Conservation (phyloP, 2,797 vertebrate genomes). For the Tapera naevia region DNA sequence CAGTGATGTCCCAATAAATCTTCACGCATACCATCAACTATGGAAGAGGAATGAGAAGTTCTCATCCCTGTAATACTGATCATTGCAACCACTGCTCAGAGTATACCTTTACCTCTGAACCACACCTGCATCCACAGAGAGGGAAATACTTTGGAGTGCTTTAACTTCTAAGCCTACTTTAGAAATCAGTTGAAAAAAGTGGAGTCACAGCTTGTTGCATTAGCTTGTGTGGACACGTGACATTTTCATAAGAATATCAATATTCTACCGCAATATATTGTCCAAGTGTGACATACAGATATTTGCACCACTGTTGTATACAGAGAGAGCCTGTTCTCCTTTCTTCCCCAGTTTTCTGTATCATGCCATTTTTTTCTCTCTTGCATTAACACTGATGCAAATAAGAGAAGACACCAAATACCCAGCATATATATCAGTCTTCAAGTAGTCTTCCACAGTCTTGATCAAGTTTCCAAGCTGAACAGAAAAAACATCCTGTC, state of each 20-base stretch:
- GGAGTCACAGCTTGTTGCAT: neutral
- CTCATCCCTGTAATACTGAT: neutral
- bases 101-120: neutral
- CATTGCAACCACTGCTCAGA: neutral
- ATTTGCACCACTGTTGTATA: neutral
- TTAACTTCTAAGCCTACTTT: neutral
- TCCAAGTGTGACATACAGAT: neutral
- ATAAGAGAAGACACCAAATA: neutral
- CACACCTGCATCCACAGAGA: neutral
- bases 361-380: neutral
- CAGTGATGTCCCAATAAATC: neutral
- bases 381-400: neutral
- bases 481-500: constrained; percentile 13
- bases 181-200: neutral
- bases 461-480: neutral
- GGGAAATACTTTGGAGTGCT: neutral
- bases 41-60: neutral
- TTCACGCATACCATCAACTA: neutral
- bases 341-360: neutral
- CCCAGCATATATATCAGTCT: neutral
- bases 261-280: neutral
- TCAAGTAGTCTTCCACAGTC: neutral
- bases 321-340: neutral
- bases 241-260: neutral
- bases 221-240: neutral